A percentile compares a stretch with the other conserved stretches of the same genome.
Evolutionary conservation across 2,113 vertebrate species (phyloP).

Genomic region (Phalacrocorax carbo): DNA sequence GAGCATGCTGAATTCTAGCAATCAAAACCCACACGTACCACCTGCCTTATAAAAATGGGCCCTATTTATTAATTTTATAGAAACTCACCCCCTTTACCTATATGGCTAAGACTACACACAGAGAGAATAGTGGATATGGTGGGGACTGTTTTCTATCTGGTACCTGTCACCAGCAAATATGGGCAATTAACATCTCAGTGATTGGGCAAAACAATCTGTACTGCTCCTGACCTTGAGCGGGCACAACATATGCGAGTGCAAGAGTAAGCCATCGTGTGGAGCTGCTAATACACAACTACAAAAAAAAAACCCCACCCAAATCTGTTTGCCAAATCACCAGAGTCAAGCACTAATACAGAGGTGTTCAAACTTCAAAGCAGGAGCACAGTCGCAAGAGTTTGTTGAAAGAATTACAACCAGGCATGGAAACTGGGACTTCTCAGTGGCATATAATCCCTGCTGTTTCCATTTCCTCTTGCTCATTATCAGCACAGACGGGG

Average conservation of each 20-base stretch:
- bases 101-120: not conserved
- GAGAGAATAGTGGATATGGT: not conserved
- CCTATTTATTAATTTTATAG: not conserved
- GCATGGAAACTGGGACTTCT: conserved; percentile 57
- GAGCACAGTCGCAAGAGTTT: conserved; percentile 12
- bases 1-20: not conserved
- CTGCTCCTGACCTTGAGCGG: not conserved
- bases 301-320: not conserved
- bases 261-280: not conserved
- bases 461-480: conserved; percentile 66
- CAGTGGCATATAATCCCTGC: conserved; percentile 32
- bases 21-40: not conserved
- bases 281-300: not conserved
- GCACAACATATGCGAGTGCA: not conserved
- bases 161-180: not conserved
- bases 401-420: conserved; percentile 58
- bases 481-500: conserved; percentile 45
- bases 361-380: conserved; percentile 40
- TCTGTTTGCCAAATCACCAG: conserved; percentile 13
- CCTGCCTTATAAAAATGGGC: not conserved
- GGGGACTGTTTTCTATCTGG: not conserved
- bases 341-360: not conserved
- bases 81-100: not conserved
- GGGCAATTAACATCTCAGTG: not conserved
- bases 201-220: not conserved